These are phyloP conservation scores for Bergia puertoricense DNA, from an alignment of 92 coral and sea anemone genomes.

Conservation along the genomic window DNA sequence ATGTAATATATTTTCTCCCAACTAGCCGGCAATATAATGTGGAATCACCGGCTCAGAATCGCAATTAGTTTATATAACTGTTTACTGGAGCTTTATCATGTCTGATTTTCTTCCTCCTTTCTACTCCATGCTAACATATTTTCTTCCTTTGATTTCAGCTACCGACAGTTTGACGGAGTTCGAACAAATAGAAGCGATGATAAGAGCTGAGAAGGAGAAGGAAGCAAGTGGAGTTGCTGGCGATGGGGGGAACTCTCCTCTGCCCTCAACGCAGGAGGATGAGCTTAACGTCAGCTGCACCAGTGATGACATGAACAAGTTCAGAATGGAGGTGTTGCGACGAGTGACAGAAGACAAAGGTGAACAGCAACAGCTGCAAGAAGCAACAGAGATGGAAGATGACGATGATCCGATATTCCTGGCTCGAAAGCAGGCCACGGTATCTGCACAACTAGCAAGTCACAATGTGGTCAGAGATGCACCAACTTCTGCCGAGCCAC, in stretches of 20 bases:
- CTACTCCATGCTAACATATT: not conserved
- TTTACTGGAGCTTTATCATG: not conserved
- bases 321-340: constrained; percentile 79
- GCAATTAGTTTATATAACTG: too few species aligned
- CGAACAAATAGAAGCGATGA: constrained; percentile 83
- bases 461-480: constrained; percentile 28
- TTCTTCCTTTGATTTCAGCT: not conserved
- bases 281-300: constrained; percentile 77
- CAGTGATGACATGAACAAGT: constrained; percentile 87
- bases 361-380: constrained; percentile 51
- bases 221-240: not conserved
- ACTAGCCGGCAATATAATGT: too few species aligned
- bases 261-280: constrained; percentile 58
- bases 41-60: too few species aligned
- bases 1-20: too few species aligned
- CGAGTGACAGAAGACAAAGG: constrained; percentile 74
- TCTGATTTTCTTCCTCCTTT: not conserved
- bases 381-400: constrained; percentile 31
- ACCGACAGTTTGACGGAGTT: constrained; percentile 62
- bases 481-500: constrained; percentile 28
- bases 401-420: constrained; percentile 57
- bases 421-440: constrained; percentile 32
- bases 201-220: constrained; percentile 50
- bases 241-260: not conserved
- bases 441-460: constrained; percentile 14